These are phyloP conservation scores for Vidua macroura DNA, from an alignment of 2,113 vertebrate species.

Conservation along the genomic window DNA sequence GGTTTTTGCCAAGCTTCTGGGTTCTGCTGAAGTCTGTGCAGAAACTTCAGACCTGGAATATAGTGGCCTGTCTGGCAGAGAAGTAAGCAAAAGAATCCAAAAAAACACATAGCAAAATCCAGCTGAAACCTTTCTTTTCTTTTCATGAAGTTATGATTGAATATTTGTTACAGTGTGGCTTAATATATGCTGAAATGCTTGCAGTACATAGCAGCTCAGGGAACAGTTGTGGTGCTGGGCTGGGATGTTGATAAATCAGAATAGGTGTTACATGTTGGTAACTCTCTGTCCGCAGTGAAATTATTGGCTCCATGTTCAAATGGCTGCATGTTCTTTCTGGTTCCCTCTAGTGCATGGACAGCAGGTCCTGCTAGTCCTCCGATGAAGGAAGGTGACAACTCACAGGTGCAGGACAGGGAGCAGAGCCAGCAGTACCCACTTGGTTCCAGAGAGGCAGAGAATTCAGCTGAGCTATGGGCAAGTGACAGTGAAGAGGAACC, in stretches of 20 bases:
- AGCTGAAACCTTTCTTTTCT: no score
- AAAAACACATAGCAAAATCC: no score
- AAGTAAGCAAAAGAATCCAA: no score
- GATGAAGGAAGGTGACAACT: neutral
- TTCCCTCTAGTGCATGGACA: neutral
- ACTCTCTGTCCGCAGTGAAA: neutral
- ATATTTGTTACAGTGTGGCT: no score
- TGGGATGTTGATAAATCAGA: neutral
- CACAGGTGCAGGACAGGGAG: neutral
- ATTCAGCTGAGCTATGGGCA: neutral
- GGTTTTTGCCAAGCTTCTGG: neutral
- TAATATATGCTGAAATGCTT: no score
- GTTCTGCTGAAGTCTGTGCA: neutral
- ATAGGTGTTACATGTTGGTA: neutral
- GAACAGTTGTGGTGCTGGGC: no score
- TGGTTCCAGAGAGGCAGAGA: neutral
- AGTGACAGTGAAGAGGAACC: neutral
- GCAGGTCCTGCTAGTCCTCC: neutral
- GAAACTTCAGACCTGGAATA: neutral
- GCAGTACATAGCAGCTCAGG: no score
- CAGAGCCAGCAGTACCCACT: neutral
- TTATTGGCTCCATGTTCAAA: neutral
- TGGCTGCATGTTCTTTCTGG: neutral
- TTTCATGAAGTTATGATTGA: no score
- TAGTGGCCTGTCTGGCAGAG: neutral